Percentiles rank a stretch among this genome's conserved stretches.
These are phyloP conservation scores for Chromobotia macracanthus DNA, from an alignment of 2,797 vertebrate genomes.

Conservation along the genomic window DNA sequence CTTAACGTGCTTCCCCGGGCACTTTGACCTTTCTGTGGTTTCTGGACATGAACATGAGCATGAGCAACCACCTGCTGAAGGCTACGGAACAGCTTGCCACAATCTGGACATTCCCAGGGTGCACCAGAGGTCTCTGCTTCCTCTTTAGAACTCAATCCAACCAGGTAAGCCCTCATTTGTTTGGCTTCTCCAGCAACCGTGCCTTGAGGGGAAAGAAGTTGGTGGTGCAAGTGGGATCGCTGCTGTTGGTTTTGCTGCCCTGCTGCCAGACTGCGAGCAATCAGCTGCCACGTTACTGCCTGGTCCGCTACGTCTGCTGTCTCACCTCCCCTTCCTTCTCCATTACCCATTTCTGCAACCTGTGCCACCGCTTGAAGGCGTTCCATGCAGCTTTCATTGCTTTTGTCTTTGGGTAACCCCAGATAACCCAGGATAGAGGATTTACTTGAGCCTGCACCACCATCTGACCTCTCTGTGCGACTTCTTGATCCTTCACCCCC, in stretches of 20 bases:
- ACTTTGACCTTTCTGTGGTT: slow-evolving; percentile 65
- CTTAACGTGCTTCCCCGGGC: slow-evolving; percentile 38
- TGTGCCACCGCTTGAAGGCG: slow-evolving; percentile 85
- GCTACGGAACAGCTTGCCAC: slow-evolving; percentile 79
- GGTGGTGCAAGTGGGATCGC: slow-evolving; percentile 66
- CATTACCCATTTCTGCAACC: slow-evolving; percentile 79
- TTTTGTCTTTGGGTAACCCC: slow-evolving; percentile 78
- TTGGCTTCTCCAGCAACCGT: slow-evolving; percentile 74
- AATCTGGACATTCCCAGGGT: slow-evolving; percentile 83
- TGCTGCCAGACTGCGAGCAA: slow-evolving; percentile 74
- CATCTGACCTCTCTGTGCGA: slow-evolving; percentile 64
- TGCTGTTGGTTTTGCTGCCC: slow-evolving; percentile 71
- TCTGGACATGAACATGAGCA: slow-evolving; percentile 77
- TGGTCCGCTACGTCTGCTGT: slow-evolving; percentile 70
- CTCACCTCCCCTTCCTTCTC: slow-evolving; percentile 62
- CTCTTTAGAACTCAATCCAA: slow-evolving; percentile 71
- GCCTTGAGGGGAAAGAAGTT: slow-evolving; percentile 64
- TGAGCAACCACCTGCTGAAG: slow-evolving; percentile 83
- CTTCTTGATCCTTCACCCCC: slow-evolving; percentile 64
- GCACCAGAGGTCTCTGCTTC: slow-evolving; percentile 63
- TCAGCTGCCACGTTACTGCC: slow-evolving; percentile 79
- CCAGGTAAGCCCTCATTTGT: slow-evolving; percentile 76
- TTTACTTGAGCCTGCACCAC: slow-evolving; percentile 71
- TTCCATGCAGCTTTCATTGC: slow-evolving; percentile 83
- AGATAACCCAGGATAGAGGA: slow-evolving; percentile 84